Conservation (phyloP, 2,113 vertebrate species). For the Phyllostomus discolor region DNA sequence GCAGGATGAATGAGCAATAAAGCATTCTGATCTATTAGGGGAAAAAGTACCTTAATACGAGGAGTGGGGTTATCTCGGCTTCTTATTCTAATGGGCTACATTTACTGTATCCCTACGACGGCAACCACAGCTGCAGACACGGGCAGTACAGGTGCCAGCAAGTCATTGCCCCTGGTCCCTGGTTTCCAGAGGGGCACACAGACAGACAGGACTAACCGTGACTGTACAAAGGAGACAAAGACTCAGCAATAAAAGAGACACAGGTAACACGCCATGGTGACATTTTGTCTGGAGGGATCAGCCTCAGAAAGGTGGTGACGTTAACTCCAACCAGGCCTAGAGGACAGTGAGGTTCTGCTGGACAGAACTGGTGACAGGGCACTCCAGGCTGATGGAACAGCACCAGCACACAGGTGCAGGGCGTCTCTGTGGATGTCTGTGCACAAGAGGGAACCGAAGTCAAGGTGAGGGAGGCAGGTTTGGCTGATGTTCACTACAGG, state of each 20-base stretch:
- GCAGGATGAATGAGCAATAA: neutral
- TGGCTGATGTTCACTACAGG: neutral
- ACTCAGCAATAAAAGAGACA: neutral
- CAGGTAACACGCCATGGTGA: accelerated
- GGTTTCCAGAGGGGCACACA: neutral
- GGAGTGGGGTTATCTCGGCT: neutral
- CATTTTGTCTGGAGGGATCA: neutral
- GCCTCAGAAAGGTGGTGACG: neutral
- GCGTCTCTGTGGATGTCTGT: neutral
- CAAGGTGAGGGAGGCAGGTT: neutral
- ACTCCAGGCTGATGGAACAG: neutral
- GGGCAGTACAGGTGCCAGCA: neutral
- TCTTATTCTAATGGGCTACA: neutral
- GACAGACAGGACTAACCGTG: accelerated
- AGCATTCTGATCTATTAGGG: neutral
- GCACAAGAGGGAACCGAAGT: neutral
- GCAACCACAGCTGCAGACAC: neutral
- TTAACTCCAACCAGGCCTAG: neutral
- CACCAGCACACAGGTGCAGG: neutral
- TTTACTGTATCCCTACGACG: neutral
- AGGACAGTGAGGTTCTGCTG: neutral
- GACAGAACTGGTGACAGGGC: neutral
- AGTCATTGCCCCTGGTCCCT: neutral
- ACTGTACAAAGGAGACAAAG: neutral
- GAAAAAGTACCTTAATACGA: neutral